phyloP scores from a whole-genome alignment of 2,797 vertebrate genomes.

The Numenius phaeopus region DNA sequence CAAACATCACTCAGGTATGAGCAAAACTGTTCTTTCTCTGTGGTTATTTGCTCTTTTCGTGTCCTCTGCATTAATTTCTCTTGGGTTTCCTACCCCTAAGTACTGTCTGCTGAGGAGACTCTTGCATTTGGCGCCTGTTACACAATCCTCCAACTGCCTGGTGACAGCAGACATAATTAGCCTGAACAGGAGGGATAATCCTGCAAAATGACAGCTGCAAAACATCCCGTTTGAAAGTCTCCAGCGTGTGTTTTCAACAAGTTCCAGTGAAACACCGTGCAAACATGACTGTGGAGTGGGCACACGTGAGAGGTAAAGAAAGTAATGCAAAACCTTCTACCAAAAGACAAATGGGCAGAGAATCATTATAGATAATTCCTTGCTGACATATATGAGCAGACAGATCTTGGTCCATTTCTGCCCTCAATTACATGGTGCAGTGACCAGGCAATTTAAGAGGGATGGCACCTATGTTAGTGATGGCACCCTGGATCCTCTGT shows the following conservation, averaged over 20 bases:
- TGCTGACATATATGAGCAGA: background rate
- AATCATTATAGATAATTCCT: constrained; percentile 26
- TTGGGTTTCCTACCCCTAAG: background rate
- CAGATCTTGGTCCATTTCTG: background rate
- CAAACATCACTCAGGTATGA: background rate
- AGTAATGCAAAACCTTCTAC: constrained; percentile 7
- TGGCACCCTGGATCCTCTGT: background rate
- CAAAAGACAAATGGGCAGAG: constrained; percentile 3
- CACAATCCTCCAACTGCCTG: background rate
- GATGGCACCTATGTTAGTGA: background rate
- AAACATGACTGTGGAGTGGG: constrained; percentile 23
- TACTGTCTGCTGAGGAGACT: background rate
- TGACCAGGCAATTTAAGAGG: background rate
- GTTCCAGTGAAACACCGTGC: constrained; percentile 43
- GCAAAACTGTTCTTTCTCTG: background rate
- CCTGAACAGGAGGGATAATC: constrained; percentile 38
- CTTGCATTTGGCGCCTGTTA: constrained; percentile 5
- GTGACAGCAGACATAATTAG: constrained; percentile 71
- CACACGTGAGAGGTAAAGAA: background rate
- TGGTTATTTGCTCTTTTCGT: background rate
- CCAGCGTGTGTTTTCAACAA: constrained; percentile 71
- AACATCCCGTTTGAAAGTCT: constrained; percentile 68
- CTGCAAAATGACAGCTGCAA: constrained; percentile 71
- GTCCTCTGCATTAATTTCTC: background rate
- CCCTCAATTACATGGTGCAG: constrained; percentile 4